These are phyloP conservation scores for Luscinia megarhynchos DNA, from an alignment of 2,797 vertebrate species.

Conservation along the genomic window DNA sequence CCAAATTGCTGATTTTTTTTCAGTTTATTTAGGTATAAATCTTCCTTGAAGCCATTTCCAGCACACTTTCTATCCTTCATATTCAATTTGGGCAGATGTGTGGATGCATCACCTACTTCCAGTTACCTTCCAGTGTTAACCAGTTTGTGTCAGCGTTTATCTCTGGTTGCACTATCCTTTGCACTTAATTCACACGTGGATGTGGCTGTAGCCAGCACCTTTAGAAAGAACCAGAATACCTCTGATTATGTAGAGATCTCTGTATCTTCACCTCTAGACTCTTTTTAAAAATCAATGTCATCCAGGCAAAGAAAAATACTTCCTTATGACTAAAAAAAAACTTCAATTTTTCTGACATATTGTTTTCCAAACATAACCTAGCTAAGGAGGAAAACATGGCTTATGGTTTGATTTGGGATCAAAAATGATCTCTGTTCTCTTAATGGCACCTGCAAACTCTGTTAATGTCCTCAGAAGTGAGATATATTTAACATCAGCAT, in stretches of 20 bases:
- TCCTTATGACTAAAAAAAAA: not conserved
- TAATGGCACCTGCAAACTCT: accelerated
- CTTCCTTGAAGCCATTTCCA: not conserved
- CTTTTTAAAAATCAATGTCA: not conserved
- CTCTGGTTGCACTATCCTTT: not conserved
- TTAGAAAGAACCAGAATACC: not conserved
- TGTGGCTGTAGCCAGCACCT: not conserved
- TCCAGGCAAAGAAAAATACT: not conserved
- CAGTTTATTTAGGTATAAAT: not conserved
- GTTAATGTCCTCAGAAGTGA: not conserved
- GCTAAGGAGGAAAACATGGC: not conserved
- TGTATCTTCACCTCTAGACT: not conserved
- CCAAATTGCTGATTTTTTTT: not conserved
- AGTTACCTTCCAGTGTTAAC: not conserved
- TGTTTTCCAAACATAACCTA: not conserved
- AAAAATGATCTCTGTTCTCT: not conserved
- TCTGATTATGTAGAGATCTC: not conserved
- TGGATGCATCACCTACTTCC: not conserved
- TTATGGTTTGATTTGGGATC: not conserved
- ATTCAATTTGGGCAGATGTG: not conserved
- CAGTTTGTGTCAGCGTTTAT: not conserved
- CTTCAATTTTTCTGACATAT: not conserved
- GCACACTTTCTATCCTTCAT: not conserved
- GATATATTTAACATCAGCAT: not conserved
- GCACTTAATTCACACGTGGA: not conserved